Percentiles rank a stretch among this genome's conserved stretches.
Conservation (phyloP, 2,113 vertebrate species). For the Scomber japonicus region DNA sequence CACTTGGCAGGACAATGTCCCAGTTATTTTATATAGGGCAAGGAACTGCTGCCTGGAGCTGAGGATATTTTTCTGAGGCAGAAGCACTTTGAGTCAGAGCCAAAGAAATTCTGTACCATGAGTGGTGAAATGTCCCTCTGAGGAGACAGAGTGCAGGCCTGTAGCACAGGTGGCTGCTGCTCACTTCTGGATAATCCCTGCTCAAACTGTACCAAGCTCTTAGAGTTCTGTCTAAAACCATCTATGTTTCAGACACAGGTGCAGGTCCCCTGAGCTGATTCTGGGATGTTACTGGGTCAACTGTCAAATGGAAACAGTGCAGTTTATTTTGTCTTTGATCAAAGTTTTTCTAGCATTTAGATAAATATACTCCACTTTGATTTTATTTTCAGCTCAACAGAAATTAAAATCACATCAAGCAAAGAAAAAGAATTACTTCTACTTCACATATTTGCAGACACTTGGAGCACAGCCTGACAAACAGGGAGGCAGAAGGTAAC, state of each 20-base stretch:
- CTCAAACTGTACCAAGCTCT: constrained; percentile 12
- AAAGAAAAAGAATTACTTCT: too few relatives aligned
- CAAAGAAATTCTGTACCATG: neutral
- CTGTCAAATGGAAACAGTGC: neutral
- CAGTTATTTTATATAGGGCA: neutral
- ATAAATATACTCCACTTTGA: neutral
- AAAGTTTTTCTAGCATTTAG: neutral
- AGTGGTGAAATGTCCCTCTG: constrained; percentile 19
- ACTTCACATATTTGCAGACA: neutral
- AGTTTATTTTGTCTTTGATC: neutral
- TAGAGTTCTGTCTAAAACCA: neutral
- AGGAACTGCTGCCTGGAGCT: neutral
- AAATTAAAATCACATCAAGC: too few relatives aligned
- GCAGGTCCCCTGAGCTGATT: neutral
- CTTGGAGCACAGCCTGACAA: neutral
- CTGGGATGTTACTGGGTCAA: neutral
- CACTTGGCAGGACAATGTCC: neutral
- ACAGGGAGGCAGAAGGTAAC: neutral
- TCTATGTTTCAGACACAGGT: neutral
- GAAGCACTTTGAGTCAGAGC: neutral
- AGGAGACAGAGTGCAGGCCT: constrained; percentile 23
- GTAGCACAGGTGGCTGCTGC: constrained; percentile 36
- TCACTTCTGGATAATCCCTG: constrained; percentile 27
- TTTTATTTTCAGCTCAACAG: neutral
- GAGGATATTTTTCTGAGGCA: too few relatives aligned